Conservation (phyloP, 2,888 invertebrate species). For the Sarcophaga variegata region DNA sequence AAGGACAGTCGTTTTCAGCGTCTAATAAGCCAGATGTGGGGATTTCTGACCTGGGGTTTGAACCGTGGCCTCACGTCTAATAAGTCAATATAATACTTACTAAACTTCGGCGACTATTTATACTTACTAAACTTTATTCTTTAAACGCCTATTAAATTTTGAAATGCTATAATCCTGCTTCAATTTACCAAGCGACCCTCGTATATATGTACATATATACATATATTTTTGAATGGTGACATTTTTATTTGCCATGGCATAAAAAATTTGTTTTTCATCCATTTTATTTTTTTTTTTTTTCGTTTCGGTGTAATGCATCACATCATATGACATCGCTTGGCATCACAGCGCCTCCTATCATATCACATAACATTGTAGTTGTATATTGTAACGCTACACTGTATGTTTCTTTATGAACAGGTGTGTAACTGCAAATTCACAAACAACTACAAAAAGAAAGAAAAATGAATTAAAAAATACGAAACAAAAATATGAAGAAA, state of each 20-base stretch:
- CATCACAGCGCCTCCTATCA: not conserved
- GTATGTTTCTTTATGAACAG: not conserved
- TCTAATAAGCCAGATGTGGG: too few species aligned
- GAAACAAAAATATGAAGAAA: not conserved
- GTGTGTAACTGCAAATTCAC: not conserved
- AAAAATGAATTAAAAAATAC: not conserved
- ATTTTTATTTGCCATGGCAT: slow-evolving; percentile 19
- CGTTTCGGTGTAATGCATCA: not conserved
- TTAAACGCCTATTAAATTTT: too few species aligned
- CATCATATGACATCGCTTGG: not conserved
- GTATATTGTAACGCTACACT: not conserved
- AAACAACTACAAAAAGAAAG: not conserved
- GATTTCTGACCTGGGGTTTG: too few species aligned
- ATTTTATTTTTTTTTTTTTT: not conserved
- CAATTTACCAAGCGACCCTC: too few species aligned
- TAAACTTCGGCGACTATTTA: too few species aligned
- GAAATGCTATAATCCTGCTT: too few species aligned
- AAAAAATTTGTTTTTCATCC: not conserved
- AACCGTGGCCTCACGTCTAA: too few species aligned
- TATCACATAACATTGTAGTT: not conserved
- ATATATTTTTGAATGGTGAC: too few species aligned
- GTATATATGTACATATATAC: too few species aligned
- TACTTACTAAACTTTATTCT: too few species aligned
- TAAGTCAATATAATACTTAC: too few species aligned
- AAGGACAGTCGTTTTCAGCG: too few species aligned